phyloP scores from a whole-genome alignment of 2,113 vertebrate species.

The Patagioenas fasciata region DNA sequence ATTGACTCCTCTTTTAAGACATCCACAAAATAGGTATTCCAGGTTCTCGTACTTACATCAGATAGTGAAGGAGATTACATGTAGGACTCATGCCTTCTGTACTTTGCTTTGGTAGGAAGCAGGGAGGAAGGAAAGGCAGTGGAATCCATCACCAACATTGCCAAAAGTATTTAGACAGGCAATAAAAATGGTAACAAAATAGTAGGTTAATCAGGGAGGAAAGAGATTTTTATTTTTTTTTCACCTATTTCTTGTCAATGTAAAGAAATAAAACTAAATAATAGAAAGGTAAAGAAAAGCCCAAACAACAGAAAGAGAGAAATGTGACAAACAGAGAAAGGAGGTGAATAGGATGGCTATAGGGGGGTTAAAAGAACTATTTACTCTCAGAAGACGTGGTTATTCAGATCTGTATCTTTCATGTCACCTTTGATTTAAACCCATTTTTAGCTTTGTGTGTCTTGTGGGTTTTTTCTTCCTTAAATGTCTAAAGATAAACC shows the following conservation, averaged over 20 bases:
- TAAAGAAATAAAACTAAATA: not conserved
- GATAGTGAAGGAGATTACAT: not conserved
- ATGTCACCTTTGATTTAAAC: not conserved
- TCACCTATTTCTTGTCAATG: not conserved
- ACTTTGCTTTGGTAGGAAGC: not conserved
- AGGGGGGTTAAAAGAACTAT: accelerated
- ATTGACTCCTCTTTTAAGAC: not conserved
- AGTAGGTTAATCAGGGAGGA: not conserved
- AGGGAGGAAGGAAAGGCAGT: too few relatives aligned
- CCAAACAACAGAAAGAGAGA: not conserved
- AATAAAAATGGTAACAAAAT: not conserved
- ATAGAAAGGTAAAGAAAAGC: not conserved
- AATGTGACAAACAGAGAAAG: not conserved
- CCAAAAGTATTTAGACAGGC: not conserved
- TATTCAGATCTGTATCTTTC: not conserved
- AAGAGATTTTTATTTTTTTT: not conserved
- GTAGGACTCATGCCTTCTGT: not conserved
- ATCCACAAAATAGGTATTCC: not conserved
- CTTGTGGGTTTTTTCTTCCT: not conserved
- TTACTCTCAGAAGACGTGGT: not conserved
- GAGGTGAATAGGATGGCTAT: not conserved
- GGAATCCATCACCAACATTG: not conserved
- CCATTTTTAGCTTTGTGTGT: not conserved
- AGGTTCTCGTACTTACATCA: not conserved
- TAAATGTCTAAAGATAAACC: not conserved